Conservation (phyloP, 2,113 vertebrate species). For the Ailurus styani region DNA sequence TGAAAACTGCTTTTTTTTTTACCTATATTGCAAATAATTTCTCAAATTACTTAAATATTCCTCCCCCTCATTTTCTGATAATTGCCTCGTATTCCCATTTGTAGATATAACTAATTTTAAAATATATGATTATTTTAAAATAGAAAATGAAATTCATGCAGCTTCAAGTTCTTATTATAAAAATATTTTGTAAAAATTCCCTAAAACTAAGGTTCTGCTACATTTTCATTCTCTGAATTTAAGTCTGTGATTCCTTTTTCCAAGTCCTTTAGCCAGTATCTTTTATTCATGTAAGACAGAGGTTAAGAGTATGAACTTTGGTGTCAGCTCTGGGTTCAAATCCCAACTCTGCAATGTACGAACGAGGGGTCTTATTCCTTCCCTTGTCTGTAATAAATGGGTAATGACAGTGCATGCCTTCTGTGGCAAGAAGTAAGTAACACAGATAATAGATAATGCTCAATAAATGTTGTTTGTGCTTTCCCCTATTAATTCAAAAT, state of each 20-base stretch:
- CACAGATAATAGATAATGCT: not conserved
- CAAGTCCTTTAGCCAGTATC: not conserved
- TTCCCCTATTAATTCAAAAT: not conserved
- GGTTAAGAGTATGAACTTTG: not conserved
- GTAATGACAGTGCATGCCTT: not conserved
- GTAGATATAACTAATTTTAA: not conserved
- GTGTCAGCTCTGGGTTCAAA: not conserved
- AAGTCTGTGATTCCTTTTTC: not conserved
- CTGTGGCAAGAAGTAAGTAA: not conserved
- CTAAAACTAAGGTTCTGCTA: not conserved
- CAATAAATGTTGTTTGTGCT: not conserved
- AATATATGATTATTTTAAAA: not conserved
- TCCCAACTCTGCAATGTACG: not conserved
- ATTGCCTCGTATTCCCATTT: not conserved
- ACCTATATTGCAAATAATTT: not conserved
- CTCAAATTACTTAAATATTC: not conserved
- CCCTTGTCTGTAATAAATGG: not conserved
- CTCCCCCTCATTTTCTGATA: not conserved
- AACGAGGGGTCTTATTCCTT: not conserved
- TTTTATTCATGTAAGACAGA: not conserved
- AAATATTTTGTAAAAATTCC: not conserved
- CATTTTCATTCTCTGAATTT: not conserved
- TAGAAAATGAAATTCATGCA: not conserved
- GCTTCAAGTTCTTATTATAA: not conserved
- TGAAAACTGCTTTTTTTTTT: not conserved